Evolutionary conservation across 2,113 vertebrate genomes (phyloP).

Genomic region (Microtus ochrogaster): DNA sequence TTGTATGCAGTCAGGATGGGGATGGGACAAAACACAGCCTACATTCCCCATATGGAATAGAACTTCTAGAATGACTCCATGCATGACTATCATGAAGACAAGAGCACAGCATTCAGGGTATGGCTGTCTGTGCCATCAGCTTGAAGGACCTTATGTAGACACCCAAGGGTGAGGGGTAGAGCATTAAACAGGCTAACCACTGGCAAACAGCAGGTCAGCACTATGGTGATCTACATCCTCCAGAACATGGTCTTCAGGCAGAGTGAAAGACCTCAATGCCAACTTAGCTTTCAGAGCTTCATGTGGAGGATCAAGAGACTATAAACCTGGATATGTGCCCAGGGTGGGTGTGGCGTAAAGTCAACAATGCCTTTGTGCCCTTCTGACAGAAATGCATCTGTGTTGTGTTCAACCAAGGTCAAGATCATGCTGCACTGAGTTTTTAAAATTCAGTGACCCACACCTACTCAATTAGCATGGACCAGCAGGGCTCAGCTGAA

Average conservation of each 20-base stretch:
- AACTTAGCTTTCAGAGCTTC: neutral
- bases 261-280: neutral
- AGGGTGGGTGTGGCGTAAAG: neutral
- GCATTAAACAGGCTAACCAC: no score
- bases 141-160: no score
- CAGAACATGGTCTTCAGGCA: neutral
- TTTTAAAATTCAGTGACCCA: neutral
- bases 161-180: no score
- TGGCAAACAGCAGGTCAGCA: neutral
- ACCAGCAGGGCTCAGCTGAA: neutral
- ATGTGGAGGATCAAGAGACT: neutral
- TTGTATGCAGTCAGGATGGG: no score
- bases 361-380: neutral
- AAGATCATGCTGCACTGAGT: neutral
- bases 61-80: no score
- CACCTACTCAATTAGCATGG: neutral
- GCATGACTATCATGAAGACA: no score
- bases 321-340: neutral
- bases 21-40: no score
- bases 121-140: no score
- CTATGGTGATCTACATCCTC: neutral
- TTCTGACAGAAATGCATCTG: neutral
- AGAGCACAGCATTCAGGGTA: no score
- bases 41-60: no score
- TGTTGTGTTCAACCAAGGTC: neutral